Percentiles rank a stretch among this genome's conserved stretches.
Conservation (phyloP, 2,888 invertebrate genomes). For the Neuroscelio doddi region DNA sequence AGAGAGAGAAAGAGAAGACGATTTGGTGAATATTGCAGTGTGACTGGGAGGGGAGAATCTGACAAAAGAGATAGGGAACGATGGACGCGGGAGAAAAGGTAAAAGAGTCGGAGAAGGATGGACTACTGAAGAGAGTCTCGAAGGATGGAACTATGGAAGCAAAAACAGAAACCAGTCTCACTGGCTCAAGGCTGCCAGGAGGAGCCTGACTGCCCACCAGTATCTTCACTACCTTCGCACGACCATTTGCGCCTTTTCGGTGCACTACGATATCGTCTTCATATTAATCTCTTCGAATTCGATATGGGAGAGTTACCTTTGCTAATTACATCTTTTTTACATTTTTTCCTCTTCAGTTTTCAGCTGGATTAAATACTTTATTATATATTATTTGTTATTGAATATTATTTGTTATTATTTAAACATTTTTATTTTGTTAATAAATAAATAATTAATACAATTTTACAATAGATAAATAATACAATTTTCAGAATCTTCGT, state of each 20-base stretch:
- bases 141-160: slow-evolving; percentile 70
- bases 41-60: slow-evolving; percentile 38
- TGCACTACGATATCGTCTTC: slow-evolving; percentile 42
- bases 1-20: slow-evolving; percentile 25
- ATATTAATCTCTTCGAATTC: slow-evolving; percentile 27
- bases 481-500: too few relatives aligned
- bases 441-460: too few relatives aligned
- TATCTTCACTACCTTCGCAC: slow-evolving; percentile 36
- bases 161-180: slow-evolving; percentile 72
- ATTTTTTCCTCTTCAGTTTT: too few relatives aligned
- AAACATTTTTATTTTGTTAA: too few relatives aligned
- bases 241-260: slow-evolving; percentile 43
- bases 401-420: too few relatives aligned
- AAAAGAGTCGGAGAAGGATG: slow-evolving; percentile 62
- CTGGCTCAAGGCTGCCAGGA: slow-evolving; percentile 70
- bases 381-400: too few relatives aligned
- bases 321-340: too few relatives aligned
- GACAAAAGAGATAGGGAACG: slow-evolving; percentile 38
- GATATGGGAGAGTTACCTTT: too few relatives aligned
- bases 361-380: too few relatives aligned
- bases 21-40: slow-evolving; percentile 35
- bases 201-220: slow-evolving; percentile 20
- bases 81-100: slow-evolving; percentile 49
- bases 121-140: slow-evolving; percentile 62
- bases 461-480: too few relatives aligned